Evolutionary conservation across 1,140 invertebrate species (phyloP), one percentile per base, ranked within the genome.

Genomic region (Halesus radiatus): DNA sequence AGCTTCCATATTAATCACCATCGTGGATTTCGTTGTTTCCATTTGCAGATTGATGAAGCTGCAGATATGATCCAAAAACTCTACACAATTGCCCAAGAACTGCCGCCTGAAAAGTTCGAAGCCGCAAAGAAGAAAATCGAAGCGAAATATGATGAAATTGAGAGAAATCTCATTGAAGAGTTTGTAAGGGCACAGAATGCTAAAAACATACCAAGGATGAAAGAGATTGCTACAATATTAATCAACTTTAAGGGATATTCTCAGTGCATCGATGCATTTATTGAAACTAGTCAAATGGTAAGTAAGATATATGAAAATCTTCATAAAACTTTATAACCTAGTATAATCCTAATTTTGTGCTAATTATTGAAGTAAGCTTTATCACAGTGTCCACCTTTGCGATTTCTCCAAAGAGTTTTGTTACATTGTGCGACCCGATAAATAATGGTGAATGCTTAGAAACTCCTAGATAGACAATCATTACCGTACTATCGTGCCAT

Each of bases 1-100:
- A n/a, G n/a, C n/a, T n/a, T n/a, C n/a, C n/a, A n/a, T 45, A 1
- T 13, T 10, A 45, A 8, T 45, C 37, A 8, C 32, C n/a, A n/a
- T n/a, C n/a, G 7, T 8, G 7, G 32, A 37, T 37, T 37, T 37
- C 1, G 7, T 45, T 45, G 37, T 45, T 45, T 45, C 37, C 1
- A 45, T 83, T 88, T 88, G 32, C 84, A 97, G 93, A 88, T 99
- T 52, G 95, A 97, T 87, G 96, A 99, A 90, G 97, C 98, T 53
- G 98, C 98, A n/a, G 98, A 99, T 91, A 94, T 99, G 3, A 99
- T 99, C 85, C 97, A 99, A 88, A 99, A 99, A 86, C 89, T 99
- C 5, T 95, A 98, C 86, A 92, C 97, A 7, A 98, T 99, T 84
- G 94, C 97, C 2, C 97, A 99, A 91, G 98, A 99, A 89, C 88